Base-by-base conservation (phyloP, 2,888 invertebrate species). In the Aethes cnicana region DNA sequence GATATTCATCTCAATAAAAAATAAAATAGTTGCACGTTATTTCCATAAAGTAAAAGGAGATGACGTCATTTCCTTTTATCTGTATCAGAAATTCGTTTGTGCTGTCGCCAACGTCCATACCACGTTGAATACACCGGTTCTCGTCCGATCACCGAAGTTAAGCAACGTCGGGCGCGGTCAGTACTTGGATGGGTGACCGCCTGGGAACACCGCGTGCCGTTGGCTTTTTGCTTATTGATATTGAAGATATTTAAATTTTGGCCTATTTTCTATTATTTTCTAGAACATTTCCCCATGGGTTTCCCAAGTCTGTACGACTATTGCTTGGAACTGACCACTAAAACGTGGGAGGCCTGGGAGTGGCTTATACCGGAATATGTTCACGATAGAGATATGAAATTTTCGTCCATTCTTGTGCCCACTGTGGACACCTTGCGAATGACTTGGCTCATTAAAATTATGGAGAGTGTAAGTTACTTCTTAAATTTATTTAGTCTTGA, bases 361-460 rank as follows among this genome's bases (percentile, higher is more conserved):
- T 93, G 94, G 91, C 79, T 95, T 26, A 94, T 98, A 1, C 94
- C 95, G 0, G 78, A 87, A 9, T 98, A 97, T 68, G 70, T 91
- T 0, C 97, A 98, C 74, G 92, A 95, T 61, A 86, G 92, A 0
- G 69, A 79, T 0, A 91, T 90, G 69, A 92, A 93, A 68, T 97
- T 95, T 76, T 93, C 94, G 2, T 94, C 97, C 61, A 97, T 97
- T 58, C 88, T 98, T 11, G 97, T 98, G 4, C 97, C 97, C 0
- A 98, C 97, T 0, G 92, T 96, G 2, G 97, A 98, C 72, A 97
- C 97, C 0, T 91, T 96, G 5, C 89, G 95, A 35, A 93, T 95
- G 0, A 94, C 94, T 0, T 96, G 96, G 92, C 90, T 96, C 9
- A 91, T 98, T 37, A 88, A 92, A 55, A 85, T 95, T 12, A 95